Base-by-base conservation (phyloP, 2,888 invertebrate species). In the Trichacis sp. region DNA sequence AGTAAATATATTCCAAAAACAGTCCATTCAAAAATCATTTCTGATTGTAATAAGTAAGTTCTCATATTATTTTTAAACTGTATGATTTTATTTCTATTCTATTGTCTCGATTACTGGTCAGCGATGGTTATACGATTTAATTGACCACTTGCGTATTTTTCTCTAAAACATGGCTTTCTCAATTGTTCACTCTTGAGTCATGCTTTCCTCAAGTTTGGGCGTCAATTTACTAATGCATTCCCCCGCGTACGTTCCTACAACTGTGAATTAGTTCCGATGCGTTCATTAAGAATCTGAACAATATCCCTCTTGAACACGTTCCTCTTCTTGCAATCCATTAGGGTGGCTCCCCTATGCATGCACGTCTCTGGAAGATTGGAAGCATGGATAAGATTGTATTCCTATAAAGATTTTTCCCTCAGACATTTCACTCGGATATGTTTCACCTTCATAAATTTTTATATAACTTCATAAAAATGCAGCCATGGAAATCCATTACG, bases 231-330 rank as follows among this genome's bases (percentile, higher is more conserved):
- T 40, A 9, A 45, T 45, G 20, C 45, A 15, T 45, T 45, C 45
- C 9, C 45, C 45, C 45, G 15, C 45, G 4, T 19, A 9, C 12
- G 12, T 15, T 1, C 45, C 20, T 12, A 20, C 19, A 20, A 45
- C 3, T 18, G 11, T 20, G 45, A 20, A 45, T 45, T 19, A 19
- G 20, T 45, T 45, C n/a, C 14, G 15, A 5, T 20, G 3, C 12
- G 19, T 45, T 45, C 45, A 11, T 45, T 45, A 45, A 45, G 45
- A 20, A 45, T 2, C 45, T 12, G 15, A 20, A 45, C 45, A 45
- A 45, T 45, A 20, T 20, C 45, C 20, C 45, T 45, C 45, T 45
- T 45, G 19, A 45, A 45, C 45, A 45, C 45, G 45, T 45, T 19
- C 45, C 20, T 45, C 45, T 45, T 42, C 42, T 42, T 17, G 42